Evolutionary conservation across 2,888 invertebrate species (phyloP).

Genomic region (Elysia crispata): DNA sequence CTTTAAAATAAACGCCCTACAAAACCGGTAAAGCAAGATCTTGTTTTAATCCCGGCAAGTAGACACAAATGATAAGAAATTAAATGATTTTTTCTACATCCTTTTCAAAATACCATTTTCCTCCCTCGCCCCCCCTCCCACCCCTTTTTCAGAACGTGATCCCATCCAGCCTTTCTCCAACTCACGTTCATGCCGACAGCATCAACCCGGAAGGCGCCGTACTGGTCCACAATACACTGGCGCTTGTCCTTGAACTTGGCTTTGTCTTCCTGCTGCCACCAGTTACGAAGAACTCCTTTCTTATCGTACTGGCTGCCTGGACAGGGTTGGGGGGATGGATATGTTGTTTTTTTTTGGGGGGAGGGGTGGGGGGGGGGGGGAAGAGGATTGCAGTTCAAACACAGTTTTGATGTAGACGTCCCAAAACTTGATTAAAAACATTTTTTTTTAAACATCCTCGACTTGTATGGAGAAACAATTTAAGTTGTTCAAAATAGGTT

Average conservation of each 20-base stretch:
- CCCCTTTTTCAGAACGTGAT: no score
- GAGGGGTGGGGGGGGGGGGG: not conserved
- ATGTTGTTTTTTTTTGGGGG: not conserved
- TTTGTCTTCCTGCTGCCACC: constrained; percentile 16
- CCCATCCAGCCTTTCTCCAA: no score
- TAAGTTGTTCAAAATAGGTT: not conserved
- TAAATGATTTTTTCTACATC: no score
- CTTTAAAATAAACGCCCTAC: no score
- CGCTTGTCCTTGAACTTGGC: not conserved
- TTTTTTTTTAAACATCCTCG: no score
- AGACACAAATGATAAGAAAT: no score
- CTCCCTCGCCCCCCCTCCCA: no score
- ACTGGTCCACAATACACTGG: constrained; percentile 28
- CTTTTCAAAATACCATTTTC: no score
- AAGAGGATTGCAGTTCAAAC: not conserved
- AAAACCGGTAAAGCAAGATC: no score
- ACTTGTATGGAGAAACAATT: not conserved
- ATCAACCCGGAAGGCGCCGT: not conserved
- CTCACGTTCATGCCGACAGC: constrained; percentile 17
- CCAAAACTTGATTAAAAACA: not conserved
- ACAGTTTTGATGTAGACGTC: not conserved
- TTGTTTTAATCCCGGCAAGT: no score
- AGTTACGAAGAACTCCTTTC: constrained; percentile 2
- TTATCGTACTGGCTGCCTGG: constrained; percentile 36
- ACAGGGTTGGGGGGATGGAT: no score